Conservation (phyloP, 1,140 invertebrate species). For the Tetraneura akinire region DNA sequence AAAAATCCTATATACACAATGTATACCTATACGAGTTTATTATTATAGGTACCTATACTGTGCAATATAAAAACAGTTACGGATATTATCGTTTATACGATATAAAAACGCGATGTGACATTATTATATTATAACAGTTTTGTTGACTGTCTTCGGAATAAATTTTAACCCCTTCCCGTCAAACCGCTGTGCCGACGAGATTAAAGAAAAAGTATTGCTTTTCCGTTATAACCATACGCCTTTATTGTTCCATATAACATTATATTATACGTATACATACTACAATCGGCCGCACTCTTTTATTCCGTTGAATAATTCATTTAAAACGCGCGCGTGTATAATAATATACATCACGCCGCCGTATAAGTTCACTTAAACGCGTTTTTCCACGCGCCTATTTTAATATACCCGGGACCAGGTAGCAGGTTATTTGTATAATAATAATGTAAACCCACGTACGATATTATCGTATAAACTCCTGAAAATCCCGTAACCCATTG, state of each 20-base stretch:
- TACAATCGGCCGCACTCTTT: constrained; percentile 28
- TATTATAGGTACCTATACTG: too few relatives aligned
- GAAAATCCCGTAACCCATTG: too few relatives aligned
- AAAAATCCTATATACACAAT: too few relatives aligned
- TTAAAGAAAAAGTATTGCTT: constrained; percentile 48
- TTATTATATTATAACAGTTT: neutral
- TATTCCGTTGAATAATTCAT: constrained; percentile 50
- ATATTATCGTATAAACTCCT: neutral
- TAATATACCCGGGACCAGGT: neutral
- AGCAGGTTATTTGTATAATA: neutral
- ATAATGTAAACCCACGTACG: neutral
- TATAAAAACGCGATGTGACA: too few relatives aligned
- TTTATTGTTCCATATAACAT: constrained; percentile 1
- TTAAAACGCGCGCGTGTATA: neutral
- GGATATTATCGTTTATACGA: too few relatives aligned
- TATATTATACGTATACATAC: neutral
- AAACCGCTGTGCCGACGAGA: neutral
- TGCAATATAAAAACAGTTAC: too few relatives aligned
- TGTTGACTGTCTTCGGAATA: neutral
- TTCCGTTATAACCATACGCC: constrained; percentile 29
- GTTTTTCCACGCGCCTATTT: neutral
- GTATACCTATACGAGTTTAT: too few relatives aligned
- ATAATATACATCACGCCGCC: too few relatives aligned
- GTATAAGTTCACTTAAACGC: neutral
- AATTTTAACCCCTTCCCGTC: constrained; percentile 29